These are phyloP conservation scores for Apodemia mormo DNA, from an alignment of 2,888 invertebrate species.

Conservation along the genomic window DNA sequence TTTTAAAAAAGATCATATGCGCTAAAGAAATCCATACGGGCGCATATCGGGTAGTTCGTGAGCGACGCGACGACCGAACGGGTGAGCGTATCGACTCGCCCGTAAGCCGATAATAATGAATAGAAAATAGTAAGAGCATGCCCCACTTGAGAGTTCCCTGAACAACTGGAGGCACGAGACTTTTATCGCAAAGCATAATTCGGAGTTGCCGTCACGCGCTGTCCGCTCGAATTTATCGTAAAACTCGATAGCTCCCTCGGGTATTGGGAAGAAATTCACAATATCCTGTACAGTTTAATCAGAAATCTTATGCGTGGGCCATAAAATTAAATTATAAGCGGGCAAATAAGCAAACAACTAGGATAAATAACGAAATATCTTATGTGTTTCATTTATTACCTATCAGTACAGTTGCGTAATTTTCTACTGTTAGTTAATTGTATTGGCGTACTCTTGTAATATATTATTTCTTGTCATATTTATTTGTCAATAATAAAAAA, in stretches of 20 bases:
- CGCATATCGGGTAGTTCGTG: constrained; percentile 66
- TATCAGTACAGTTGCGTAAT: not conserved
- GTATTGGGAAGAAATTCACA: constrained; percentile 49
- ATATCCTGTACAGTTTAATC: constrained; percentile 42
- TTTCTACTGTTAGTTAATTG: no score
- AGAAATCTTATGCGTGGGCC: constrained; percentile 38
- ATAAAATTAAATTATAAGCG: constrained; percentile 40
- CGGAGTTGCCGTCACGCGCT: constrained; percentile 63
- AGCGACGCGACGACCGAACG: constrained; percentile 50
- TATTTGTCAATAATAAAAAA: no score
- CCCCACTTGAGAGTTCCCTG: constrained; percentile 55
- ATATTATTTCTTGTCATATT: no score
- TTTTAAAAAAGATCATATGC: constrained; percentile 38
- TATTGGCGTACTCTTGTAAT: no score
- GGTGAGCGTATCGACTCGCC: constrained; percentile 54
- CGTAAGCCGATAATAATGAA: constrained; percentile 72
- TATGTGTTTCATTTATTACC: no score
- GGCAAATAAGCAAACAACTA: constrained; percentile 27
- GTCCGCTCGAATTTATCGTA: constrained; percentile 57
- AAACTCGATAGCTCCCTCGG: constrained; percentile 53
- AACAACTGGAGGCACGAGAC: constrained; percentile 60
- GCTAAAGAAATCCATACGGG: constrained; percentile 53
- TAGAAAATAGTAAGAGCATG: constrained; percentile 64
- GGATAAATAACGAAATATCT: not conserved
- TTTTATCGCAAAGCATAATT: constrained; percentile 67